Percentiles rank a stretch among this genome's conserved stretches.
These are phyloP conservation scores for Rhinogobius similis DNA, from an alignment of 2,113 vertebrate species.

Conservation along the genomic window DNA sequence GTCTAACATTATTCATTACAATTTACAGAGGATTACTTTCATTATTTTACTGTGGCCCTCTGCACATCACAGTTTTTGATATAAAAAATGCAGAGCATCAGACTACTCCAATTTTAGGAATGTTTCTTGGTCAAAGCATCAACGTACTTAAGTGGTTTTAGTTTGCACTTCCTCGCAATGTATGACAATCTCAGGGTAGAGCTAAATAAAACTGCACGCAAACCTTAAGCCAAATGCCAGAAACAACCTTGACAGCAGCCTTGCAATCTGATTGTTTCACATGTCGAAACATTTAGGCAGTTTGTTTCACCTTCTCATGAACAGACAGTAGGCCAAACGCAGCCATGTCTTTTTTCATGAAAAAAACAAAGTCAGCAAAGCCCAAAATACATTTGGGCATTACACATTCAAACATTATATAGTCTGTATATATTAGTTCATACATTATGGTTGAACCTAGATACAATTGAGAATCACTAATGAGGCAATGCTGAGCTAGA, in stretches of 20 bases:
- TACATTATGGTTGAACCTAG: slow-evolving; percentile 75
- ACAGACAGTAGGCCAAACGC: slow-evolving; percentile 85
- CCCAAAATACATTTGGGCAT: slow-evolving; percentile 82
- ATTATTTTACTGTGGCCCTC: not conserved
- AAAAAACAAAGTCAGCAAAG: slow-evolving; percentile 90
- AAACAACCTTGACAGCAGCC: slow-evolving; percentile 99
- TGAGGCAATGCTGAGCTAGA: slow-evolving; percentile 75
- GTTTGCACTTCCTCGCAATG: not conserved
- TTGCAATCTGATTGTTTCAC: slow-evolving; percentile 95
- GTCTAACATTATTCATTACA: not conserved
- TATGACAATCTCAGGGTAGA: slow-evolving; percentile 15
- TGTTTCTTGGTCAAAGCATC: slow-evolving; percentile 10
- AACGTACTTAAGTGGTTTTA: slow-evolving; percentile 6
- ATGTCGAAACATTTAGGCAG: slow-evolving; percentile 99
- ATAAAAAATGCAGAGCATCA: slow-evolving; percentile 13
- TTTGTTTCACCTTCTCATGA: slow-evolving; percentile 99
- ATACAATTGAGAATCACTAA: slow-evolving; percentile 84
- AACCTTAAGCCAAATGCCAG: slow-evolving; percentile 93
- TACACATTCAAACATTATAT: slow-evolving; percentile 78
- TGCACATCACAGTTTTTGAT: not conserved
- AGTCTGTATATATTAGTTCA: slow-evolving; percentile 69
- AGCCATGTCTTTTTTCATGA: slow-evolving; percentile 93
- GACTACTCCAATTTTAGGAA: slow-evolving; percentile 31
- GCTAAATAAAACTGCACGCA: slow-evolving; percentile 74
- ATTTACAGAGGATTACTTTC: not conserved